Evolutionary conservation across 2,797 vertebrate species (phyloP), one percentile per base, ranked within the genome.

Genomic region (Tragopan temminckii): DNA sequence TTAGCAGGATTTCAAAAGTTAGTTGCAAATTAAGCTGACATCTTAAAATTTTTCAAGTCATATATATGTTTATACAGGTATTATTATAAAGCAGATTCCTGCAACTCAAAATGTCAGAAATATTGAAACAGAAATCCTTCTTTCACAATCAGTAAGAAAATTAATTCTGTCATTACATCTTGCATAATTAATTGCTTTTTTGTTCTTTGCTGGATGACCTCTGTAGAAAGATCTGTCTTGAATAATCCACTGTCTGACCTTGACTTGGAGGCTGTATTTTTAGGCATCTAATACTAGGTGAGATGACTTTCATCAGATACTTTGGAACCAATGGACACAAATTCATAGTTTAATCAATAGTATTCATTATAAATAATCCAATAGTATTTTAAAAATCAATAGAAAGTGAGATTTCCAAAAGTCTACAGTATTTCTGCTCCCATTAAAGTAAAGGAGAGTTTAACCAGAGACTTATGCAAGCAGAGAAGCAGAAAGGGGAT

Each of bases 371-470:
- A 36, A 94, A 52, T 83, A 88, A 85, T 59, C 53, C 36, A 69
- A 50, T 13, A 53, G 9, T 80, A n/a, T 42, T 59, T 80, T 89
- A 71, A 5, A 69, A 87, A 83, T 69, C 64, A 11, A 36, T 16
- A 27, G 42, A 40, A 78, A 96, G 24, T 36, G 31, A 77, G 8
- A 59, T 89, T 91, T 93, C 87, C 61, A 64, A 58, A 87, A 87
- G 7, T 7, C n/a, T 4, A 27, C 33, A 20, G 11, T 33, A 46
- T 5, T 19, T 89, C n/a, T 90, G 20, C 11, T 21, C 16, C 21
- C 43, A n/a, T 58, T 83, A 55, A 82, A 62, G 6, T 52, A 17
- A 80, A 13, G 21, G 19, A 9, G 55, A 66, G 18, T 78, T 94
- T 80, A 78, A 78, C 58, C 45, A 62, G 53, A 62, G 64, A 82